phyloP scores from a whole-genome alignment of 2,797 vertebrate genomes.

The Chiroxiphia lanceolata region DNA sequence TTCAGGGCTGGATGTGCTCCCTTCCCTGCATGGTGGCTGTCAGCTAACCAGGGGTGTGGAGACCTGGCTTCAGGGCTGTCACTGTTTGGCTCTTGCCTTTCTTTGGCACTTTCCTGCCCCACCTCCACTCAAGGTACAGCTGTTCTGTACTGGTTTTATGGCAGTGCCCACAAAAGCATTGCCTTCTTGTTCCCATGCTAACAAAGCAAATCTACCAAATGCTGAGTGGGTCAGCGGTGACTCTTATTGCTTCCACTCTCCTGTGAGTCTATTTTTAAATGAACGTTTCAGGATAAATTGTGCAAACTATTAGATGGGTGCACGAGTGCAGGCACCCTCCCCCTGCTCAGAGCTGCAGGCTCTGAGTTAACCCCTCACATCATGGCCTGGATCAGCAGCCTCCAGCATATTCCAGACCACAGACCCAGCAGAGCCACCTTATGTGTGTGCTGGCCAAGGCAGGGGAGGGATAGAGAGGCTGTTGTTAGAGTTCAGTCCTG shows the following conservation, averaged over 20 bases:
- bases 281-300: not conserved
- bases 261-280: not conserved
- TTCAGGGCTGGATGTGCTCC: not conserved
- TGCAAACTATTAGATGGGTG: not conserved
- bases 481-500: not conserved
- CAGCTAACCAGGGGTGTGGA: not conserved
- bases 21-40: accelerated
- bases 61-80: not conserved
- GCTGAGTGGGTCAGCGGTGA: not conserved
- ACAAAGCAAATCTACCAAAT: not conserved
- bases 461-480: not conserved
- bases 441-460: not conserved
- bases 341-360: not conserved
- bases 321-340: not conserved
- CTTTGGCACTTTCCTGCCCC: not conserved
- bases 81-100: not conserved
- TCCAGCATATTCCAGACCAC: not conserved
- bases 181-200: not conserved
- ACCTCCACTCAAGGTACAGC: not conserved
- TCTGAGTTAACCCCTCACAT: not conserved
- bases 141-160: not conserved
- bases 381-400: not conserved
- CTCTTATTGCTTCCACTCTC: not conserved
- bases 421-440: not conserved
- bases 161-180: not conserved